Evolutionary conservation across 2,888 invertebrate species (phyloP).

Genomic region (Lasioglossum malachurum): DNA sequence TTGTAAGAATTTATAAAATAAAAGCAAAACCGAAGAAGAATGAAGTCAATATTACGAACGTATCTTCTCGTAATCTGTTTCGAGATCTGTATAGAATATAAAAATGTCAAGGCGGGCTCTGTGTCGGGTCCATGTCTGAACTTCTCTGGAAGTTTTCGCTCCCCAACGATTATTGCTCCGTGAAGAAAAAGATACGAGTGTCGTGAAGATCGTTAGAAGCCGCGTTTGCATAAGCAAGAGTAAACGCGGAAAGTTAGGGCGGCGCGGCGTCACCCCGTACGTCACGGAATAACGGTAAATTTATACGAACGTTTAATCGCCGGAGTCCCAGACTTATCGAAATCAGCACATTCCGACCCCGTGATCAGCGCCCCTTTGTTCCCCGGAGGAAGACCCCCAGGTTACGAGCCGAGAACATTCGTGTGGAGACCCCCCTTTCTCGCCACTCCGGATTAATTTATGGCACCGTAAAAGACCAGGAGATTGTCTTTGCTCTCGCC

Average conservation of each 20-base stretch:
- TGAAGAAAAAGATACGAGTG: neutral
- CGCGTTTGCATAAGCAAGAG: neutral
- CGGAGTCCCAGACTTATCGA: constrained; percentile 47
- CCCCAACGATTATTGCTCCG: neutral
- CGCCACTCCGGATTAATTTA: constrained; percentile 77
- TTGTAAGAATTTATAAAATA: neutral
- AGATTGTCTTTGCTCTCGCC: constrained; percentile 75
- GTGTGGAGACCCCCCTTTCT: constrained; percentile 46
- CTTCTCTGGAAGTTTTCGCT: neutral
- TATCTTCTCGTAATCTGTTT: neutral
- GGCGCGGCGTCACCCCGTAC: neutral
- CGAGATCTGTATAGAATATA: neutral
- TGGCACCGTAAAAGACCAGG: constrained; percentile 77
- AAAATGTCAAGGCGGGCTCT: neutral
- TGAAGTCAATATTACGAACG: neutral
- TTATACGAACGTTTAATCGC: constrained; percentile 51
- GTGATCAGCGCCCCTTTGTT: constrained; percentile 68
- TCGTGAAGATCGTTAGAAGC: neutral
- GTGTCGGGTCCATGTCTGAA: neutral
- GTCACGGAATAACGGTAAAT: constrained; percentile 42
- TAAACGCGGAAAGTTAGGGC: neutral
- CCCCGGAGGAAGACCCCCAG: constrained; percentile 28
- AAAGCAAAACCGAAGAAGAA: neutral
- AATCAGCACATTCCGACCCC: constrained; percentile 55
- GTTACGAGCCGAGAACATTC: constrained; percentile 72